Conservation (phyloP, 2,113 vertebrate species). For the Cyanoramphus novaezelandiae region DNA sequence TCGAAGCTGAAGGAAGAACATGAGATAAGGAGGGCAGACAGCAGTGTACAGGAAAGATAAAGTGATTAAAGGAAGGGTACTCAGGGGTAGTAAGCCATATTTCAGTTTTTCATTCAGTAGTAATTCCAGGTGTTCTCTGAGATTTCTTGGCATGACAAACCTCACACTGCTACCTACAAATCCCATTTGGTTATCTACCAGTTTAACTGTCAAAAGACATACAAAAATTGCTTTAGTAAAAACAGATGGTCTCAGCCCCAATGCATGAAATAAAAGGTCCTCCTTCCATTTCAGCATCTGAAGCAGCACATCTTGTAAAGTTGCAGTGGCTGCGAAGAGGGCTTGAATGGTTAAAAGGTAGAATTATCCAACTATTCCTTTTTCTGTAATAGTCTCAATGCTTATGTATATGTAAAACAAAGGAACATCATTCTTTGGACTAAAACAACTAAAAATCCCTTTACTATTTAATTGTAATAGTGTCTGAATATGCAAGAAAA, state of each 20-base stretch:
- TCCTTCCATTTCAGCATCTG: not conserved
- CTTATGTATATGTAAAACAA: not conserved
- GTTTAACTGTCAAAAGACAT: not conserved
- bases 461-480: not conserved
- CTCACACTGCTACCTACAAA: not conserved
- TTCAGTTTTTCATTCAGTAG: not conserved
- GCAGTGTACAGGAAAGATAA: slow-evolving; percentile 44
- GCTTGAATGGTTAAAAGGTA: not conserved
- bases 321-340: not conserved
- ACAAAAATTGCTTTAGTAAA: not conserved
- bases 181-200: slow-evolving; percentile 1
- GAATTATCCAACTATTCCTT: not conserved
- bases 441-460: not conserved
- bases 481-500: not conserved
- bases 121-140: slow-evolving; percentile 19
- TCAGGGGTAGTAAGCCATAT: not conserved
- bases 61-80: slow-evolving; percentile 33
- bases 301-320: not conserved
- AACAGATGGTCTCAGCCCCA: not conserved
- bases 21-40: slow-evolving; percentile 33
- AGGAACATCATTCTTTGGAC: not conserved
- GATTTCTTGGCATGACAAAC: slow-evolving; percentile 12
- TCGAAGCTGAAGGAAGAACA: slow-evolving; percentile 30
- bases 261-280: not conserved
- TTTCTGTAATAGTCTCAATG: not conserved